phyloP scores from a whole-genome alignment of 2,113 vertebrate genomes.

The Smithornis capensis region DNA sequence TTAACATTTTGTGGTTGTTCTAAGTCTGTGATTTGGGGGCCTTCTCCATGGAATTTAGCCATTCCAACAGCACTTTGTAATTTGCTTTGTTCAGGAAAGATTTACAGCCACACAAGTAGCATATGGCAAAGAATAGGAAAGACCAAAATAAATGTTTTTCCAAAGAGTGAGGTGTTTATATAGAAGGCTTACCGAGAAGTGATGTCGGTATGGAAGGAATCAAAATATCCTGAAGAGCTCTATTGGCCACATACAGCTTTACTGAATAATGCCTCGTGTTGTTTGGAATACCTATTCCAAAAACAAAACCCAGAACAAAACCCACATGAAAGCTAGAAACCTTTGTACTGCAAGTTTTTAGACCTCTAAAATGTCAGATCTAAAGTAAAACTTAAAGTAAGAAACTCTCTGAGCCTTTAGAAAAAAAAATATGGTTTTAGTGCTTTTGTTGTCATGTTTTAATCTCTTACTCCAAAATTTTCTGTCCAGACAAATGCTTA shows the following conservation, averaged over 20 bases:
- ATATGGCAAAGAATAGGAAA: not conserved
- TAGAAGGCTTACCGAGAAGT: conserved; percentile 36
- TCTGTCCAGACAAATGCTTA: not conserved
- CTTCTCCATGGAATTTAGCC: not conserved
- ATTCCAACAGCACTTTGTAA: conserved; percentile 46
- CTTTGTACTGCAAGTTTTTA: not conserved
- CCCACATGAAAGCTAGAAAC: not conserved
- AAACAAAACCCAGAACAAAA: not conserved
- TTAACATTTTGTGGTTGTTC: conserved; percentile 5
- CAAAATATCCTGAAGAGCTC: not conserved
- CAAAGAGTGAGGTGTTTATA: conserved; percentile 18
- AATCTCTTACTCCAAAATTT: not conserved
- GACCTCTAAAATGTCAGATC: not conserved
- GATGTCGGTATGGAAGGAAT: conserved; percentile 32
- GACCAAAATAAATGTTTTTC: conserved; percentile 56
- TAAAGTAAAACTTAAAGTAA: not conserved
- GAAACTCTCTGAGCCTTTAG: not conserved
- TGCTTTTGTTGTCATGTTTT: not conserved
- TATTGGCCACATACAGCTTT: not conserved
- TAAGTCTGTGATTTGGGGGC: conserved; percentile 35
- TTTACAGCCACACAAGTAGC: not conserved
- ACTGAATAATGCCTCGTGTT: not conserved
- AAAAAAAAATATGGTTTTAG: not conserved
- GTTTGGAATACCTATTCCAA: not conserved
- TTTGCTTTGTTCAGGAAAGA: conserved; percentile 24